These are phyloP conservation scores for Mesoligia furuncula DNA, from an alignment of 2,888 invertebrate species.

Conservation along the genomic window DNA sequence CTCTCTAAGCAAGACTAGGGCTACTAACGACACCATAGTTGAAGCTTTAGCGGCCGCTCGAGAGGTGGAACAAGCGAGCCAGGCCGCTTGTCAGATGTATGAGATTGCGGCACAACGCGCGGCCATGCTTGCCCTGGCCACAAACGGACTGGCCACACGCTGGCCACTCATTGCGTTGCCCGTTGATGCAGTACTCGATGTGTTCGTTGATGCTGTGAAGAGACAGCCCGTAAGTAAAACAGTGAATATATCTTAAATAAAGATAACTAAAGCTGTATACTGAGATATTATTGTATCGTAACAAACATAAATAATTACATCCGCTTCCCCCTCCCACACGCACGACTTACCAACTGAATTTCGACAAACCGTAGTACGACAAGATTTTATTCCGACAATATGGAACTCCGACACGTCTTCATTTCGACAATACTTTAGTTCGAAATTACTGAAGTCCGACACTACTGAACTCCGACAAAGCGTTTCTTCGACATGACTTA, in stretches of 20 bases:
- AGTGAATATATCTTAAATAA: not conserved
- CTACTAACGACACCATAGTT: slow-evolving; percentile 86
- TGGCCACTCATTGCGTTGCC: slow-evolving; percentile 88
- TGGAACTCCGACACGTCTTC: too few species aligned
- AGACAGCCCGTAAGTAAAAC: slow-evolving; percentile 69
- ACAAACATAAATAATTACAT: not conserved
- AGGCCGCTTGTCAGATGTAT: slow-evolving; percentile 68
- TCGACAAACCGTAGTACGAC: too few species aligned
- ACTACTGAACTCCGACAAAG: too few species aligned
- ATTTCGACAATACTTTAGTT: too few species aligned
- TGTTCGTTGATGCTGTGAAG: slow-evolving; percentile 85
- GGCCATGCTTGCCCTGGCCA: slow-evolving; percentile 83
- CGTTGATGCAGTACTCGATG: slow-evolving; percentile 83
- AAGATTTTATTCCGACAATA: too few species aligned
- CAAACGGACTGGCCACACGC: slow-evolving; percentile 75
- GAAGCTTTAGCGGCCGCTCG: slow-evolving; percentile 86
- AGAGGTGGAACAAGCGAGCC: slow-evolving; percentile 78
- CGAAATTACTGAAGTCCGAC: too few species aligned
- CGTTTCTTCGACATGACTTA: too few species aligned
- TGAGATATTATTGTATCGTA: not conserved
- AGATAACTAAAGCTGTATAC: not conserved
- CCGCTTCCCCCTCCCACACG: too few species aligned
- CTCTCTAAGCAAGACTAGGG: slow-evolving; percentile 88
- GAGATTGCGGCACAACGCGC: slow-evolving; percentile 73
- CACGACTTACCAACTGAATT: too few species aligned